phyloP scores from a whole-genome alignment of 2,113 vertebrate genomes.

The Pteruthius melanotis region DNA sequence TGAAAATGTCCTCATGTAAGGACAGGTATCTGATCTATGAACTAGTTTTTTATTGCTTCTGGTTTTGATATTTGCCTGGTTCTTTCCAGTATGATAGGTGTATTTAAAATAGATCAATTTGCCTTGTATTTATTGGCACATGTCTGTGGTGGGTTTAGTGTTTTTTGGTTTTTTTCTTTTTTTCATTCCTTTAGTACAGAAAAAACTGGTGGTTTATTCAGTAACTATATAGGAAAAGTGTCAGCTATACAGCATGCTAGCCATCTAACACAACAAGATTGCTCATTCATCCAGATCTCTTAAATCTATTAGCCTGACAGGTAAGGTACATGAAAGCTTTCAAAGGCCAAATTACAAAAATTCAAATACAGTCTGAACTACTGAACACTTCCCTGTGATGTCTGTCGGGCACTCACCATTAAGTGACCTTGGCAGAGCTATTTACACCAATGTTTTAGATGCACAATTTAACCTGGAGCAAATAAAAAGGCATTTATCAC shows the following conservation, averaged over 20 bases:
- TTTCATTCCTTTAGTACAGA: not conserved
- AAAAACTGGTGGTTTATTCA: not conserved
- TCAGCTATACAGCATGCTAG: not conserved
- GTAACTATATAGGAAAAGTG: not conserved
- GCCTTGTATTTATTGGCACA: not conserved
- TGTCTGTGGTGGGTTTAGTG: not conserved
- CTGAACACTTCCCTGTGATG: not conserved
- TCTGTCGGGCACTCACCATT: not conserved
- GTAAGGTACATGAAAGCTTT: slow-evolving; percentile 18
- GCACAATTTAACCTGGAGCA: slow-evolving; percentile 15
- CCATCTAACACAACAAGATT: not conserved
- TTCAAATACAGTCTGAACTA: slow-evolving; percentile 27
- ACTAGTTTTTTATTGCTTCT: not conserved
- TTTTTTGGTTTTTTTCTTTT: not conserved
- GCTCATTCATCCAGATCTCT: not conserved
- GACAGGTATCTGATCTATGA: not conserved
- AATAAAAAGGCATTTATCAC: slow-evolving; percentile 50
- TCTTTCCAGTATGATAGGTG: fast-evolving
- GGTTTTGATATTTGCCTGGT: not conserved
- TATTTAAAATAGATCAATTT: not conserved
- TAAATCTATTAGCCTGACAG: slow-evolving; percentile 5
- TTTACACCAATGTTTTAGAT: slow-evolving; percentile 40
- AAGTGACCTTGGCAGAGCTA: slow-evolving; percentile 47
- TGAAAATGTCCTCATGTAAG: not conserved
- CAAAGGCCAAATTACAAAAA: slow-evolving; percentile 29